Base-by-base conservation (phyloP, 2,888 invertebrate species). In the Maniola hyperantus region DNA sequence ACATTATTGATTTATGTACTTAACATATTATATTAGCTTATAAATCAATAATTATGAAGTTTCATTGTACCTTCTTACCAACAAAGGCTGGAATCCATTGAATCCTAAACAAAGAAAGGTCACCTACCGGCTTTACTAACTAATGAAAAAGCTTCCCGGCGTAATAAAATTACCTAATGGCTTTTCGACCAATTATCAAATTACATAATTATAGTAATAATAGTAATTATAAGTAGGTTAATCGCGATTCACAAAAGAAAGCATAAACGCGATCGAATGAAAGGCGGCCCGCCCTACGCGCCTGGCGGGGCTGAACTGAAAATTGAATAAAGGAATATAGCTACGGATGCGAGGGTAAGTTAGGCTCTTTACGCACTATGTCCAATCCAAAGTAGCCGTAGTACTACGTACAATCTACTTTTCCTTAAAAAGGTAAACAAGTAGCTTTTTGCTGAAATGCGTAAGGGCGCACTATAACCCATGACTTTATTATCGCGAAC, bases 241-340 rank as follows among this genome's bases (percentile, higher is more conserved):
- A 51, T 48, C 26, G 26, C 33, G 36, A 33, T 15, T 57, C 8
- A 55, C 26, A 59, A 18, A 33, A 26, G n/a, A 44, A 6, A 20
- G 44, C 13, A 55, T 6, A 33, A 46, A 8, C 15, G 20, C 5
- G 50, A 65, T 60, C 73, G 64, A 64, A 53, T 34, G 58, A 50
- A 68, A 59, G 34, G 11, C 72, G 78, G 74, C 75, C 80, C 84
- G 79, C 78, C 82, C 79, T 76, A 63, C 73, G 72, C 76, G 81
- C 76, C 77, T 71, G 71, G 59, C 77, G 77, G 76, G 72, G 69
- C 75, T 78, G 74, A 80, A 79, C 77, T 77, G 77, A 34, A 65
- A 64, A 58, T 53, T 61, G 51, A 51, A 57, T 65, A 61, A 33
- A 61, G 53, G 46, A 64, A 39, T 50, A 63, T 60, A 57, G 13